Evolutionary conservation across 2,113 vertebrate genomes (phyloP), one percentile per base, ranked within the genome.

Genomic region (Balaeniceps rex): DNA sequence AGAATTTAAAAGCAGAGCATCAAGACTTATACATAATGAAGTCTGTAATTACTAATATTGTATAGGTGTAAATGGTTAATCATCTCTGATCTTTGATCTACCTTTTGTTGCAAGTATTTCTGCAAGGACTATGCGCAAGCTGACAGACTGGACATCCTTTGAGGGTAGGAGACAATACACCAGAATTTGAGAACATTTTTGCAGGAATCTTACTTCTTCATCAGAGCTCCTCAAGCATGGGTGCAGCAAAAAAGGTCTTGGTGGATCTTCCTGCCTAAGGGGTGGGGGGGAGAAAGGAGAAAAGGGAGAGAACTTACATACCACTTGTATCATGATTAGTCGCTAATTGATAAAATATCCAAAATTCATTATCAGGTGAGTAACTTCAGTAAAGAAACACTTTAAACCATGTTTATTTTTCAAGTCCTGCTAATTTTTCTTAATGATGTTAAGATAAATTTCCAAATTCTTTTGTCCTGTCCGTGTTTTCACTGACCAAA

Each of bases 101-200:
- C 99, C 99, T 99, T 99, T 99, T 93, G 98, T 98, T 88, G 99
- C 99, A 96, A 99, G 98, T 94, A 99, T 99, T 98, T 99, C 99
- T 87, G 99, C 99, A 87, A 99, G 99, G 97, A 99, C 98, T 97
- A 98, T 98, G 90, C 99, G 99, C 93, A 99, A 98, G 93, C 99
- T 99, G 90, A 98, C 98, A 69, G 99, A 99, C 96, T 98, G 99
- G 96, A 98, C 98, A 88, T 99, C 99, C 96, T 99, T 99, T 36
- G 98, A 98, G 36, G 99, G 99, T 58, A 99, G 98, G 86, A 99
- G 98, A 97, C 99, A 99, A 61, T 98, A 98, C 95, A 99, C 98
- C 95, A 99, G 98, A 94, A 99, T 98, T 84, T 98, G 99, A 90
- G 99, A 98, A 93, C 99, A 99, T 74, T 98, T 99, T 96, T 99